Evolutionary conservation across 1,140 invertebrate species (phyloP), one percentile per base, ranked within the genome.

Genomic region (Nasonia giraulti): DNA sequence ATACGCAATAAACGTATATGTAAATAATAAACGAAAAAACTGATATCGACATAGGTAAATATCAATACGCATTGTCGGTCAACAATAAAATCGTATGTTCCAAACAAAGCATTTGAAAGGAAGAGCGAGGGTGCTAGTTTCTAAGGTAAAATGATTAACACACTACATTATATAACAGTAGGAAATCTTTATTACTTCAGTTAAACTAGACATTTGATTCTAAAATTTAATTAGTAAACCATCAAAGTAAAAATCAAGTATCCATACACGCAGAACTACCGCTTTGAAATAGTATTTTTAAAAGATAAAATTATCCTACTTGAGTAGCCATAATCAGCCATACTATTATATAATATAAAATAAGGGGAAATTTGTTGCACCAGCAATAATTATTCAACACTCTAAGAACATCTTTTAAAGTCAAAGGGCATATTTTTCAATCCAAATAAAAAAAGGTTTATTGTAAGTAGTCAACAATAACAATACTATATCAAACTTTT

Each of bases 361-460:
- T 14, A 27, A 80, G 68, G 5, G 20, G 2, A 37, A 50, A 75
- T 68, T 68, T 12, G 8, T 78, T 83, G 40, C 75, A 50, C 8
- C 20, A 78, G 33, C 37, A 75, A n/a, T 66, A 31, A 82, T 8
- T 33, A 75, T 66, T 66, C 27, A 71, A 33, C 27, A 55, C 20
- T 71, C 33, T 71, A 71, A 20, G 14, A 71, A 71, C 68, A 71
- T 37, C 17, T 75, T 75, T 75, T 20, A n/a, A n/a, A 17, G 27
- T 40, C 55, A 77, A 55, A 44, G 68, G 31, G 10, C 50, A 73
- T 79, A 84, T 84, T 84, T 84, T 84, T 84, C 40, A 73, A 84
- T 78, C 4, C 4, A 83, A 37, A 75, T 27, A 62, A 75, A 77
- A 78, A 78, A 47, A 27, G 44, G 17, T 62, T 76, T 75, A 82